These are phyloP conservation scores for Chiloscyllium plagiosum DNA, from an alignment of 2,113 vertebrate genomes.

Conservation along the genomic window DNA sequence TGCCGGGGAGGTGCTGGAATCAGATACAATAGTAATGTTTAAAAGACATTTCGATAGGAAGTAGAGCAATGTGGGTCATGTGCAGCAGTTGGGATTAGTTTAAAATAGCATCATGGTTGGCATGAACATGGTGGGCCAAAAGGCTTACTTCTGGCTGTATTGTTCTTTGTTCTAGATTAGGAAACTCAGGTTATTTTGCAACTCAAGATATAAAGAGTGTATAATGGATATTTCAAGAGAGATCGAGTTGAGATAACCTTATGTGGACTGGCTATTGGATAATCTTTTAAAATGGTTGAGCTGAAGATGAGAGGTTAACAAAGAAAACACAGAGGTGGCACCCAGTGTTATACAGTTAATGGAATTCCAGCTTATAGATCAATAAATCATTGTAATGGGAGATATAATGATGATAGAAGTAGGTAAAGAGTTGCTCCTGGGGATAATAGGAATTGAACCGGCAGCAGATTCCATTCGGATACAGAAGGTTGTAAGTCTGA, in stretches of 20 bases:
- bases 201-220: neutral
- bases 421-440: neutral
- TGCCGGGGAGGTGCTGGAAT: too few species aligned
- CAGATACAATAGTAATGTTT: too few species aligned
- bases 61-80: too few species aligned
- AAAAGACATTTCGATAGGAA: too few species aligned
- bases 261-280: neutral
- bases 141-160: too few species aligned
- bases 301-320: neutral
- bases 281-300: neutral
- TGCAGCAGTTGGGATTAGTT: too few species aligned
- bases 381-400: neutral
- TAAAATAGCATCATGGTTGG: too few species aligned
- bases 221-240: neutral
- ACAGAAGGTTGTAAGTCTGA: neutral
- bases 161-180: too few species aligned
- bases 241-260: neutral
- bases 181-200: neutral
- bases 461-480: neutral
- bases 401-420: neutral
- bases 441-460: neutral
- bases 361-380: neutral
- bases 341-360: neutral
- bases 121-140: too few species aligned
- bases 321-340: neutral